A percentile compares a stretch with the other conserved stretches of the same genome.
These are phyloP conservation scores for Drosophila mimetica DNA, from an alignment of 2,888 invertebrate species.

Conservation along the genomic window DNA sequence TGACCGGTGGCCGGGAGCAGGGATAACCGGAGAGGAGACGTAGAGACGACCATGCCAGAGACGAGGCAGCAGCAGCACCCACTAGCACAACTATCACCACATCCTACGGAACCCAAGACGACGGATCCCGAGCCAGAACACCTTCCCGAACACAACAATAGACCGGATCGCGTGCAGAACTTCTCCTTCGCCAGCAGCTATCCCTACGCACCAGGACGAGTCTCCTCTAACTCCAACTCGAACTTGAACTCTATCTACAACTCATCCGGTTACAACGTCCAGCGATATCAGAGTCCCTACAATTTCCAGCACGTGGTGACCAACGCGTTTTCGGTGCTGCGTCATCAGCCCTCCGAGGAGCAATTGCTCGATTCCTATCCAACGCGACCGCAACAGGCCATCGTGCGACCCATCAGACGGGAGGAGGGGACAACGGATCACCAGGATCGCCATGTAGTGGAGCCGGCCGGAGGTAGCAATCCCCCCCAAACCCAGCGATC, in stretches of 20 bases:
- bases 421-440: slow-evolving; percentile 51
- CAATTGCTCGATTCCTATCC: slow-evolving; percentile 46
- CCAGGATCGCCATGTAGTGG: slow-evolving; percentile 41
- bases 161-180: slow-evolving; percentile 68
- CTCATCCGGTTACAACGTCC: slow-evolving; percentile 48
- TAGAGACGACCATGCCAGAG: slow-evolving; percentile 61
- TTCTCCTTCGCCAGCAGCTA: slow-evolving; percentile 78
- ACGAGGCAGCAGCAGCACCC: slow-evolving; percentile 34
- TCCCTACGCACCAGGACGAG: slow-evolving; percentile 72
- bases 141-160: slow-evolving; percentile 63
- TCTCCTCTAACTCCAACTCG: slow-evolving; percentile 20
- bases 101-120: slow-evolving; percentile 3
- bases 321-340: slow-evolving; percentile 71
- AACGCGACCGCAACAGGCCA: slow-evolving; percentile 85
- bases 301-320: slow-evolving; percentile 72
- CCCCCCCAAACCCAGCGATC: slow-evolving; percentile 35
- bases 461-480: neutral
- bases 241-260: slow-evolving; percentile 13
- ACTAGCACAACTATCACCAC: slow-evolving; percentile 59
- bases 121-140: slow-evolving; percentile 68
- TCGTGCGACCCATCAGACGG: slow-evolving; percentile 86
- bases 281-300: slow-evolving; percentile 64
- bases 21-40: slow-evolving; percentile 28
- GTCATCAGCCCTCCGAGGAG: slow-evolving; percentile 58
- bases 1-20: slow-evolving; percentile 36